Conservation (phyloP, 2,113 vertebrate species). For the Elephas maximus region DNA sequence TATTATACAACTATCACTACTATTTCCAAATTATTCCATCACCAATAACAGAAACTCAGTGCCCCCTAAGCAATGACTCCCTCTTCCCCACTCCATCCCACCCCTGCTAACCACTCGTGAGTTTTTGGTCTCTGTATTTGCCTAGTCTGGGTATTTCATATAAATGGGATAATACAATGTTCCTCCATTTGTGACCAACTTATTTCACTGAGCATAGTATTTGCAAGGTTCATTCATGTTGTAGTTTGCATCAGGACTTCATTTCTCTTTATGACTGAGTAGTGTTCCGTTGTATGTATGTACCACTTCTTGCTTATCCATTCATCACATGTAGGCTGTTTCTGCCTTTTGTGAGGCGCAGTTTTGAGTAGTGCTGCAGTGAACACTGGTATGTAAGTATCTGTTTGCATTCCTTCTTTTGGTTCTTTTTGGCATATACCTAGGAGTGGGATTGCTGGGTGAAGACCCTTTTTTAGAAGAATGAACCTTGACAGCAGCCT, state of each 20-base stretch:
- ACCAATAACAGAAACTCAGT: neutral
- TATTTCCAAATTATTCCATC: neutral
- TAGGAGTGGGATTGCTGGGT: neutral
- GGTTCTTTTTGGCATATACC: neutral
- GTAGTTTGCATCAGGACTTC: neutral
- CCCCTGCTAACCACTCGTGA: neutral
- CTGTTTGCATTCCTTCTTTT: neutral
- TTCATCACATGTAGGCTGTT: too few relatives aligned
- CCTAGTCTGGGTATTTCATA: neutral
- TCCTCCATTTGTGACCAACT: neutral
- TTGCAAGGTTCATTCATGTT: neutral
- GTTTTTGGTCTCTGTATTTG: neutral
- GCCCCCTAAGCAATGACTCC: neutral
- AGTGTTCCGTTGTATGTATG: too few relatives aligned
- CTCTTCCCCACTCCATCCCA: neutral
- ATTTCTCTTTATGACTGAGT: too few relatives aligned
- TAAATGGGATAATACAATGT: neutral
- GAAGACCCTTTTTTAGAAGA: neutral
- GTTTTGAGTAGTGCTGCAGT: neutral
- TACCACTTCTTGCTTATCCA: too few relatives aligned
- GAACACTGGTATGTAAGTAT: neutral
- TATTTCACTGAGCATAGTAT: neutral
- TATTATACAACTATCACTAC: neutral
- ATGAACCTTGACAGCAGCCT: neutral
- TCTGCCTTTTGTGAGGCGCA: neutral